Percentiles rank a stretch among this genome's conserved stretches.
phyloP scores from a whole-genome alignment of 2,113 vertebrate species.

The Nothoprocta perdicaria region DNA sequence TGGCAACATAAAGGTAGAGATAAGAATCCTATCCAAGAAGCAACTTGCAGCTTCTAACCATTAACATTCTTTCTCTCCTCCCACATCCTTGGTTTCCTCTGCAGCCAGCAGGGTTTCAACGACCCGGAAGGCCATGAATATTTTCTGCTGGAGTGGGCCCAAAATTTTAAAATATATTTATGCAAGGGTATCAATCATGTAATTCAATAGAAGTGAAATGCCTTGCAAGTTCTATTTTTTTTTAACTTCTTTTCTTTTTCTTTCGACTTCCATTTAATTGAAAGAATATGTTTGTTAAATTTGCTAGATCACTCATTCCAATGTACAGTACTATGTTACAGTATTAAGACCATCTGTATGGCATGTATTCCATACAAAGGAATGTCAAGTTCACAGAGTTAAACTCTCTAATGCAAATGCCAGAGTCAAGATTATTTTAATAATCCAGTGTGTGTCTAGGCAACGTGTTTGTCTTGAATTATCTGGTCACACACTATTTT shows the following conservation, averaged over 20 bases:
- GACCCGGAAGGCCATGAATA: neutral
- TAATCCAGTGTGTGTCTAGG: neutral
- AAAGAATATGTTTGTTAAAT: slow-evolving; percentile 54
- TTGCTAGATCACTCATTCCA: slow-evolving; percentile 49
- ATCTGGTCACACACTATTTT: neutral
- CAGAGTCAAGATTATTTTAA: neutral
- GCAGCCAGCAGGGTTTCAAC: slow-evolving; percentile 11
- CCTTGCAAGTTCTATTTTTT: neutral
- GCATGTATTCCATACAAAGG: neutral
- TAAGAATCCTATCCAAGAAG: neutral
- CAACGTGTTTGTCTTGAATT: neutral
- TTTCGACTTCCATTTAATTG: slow-evolving; percentile 40
- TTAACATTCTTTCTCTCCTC: slow-evolving; percentile 14
- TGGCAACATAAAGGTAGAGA: neutral
- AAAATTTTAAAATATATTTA: slow-evolving; percentile 47
- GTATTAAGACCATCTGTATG: slow-evolving; percentile 58
- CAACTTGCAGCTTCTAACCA: neutral
- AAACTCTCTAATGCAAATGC: neutral
- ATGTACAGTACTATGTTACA: neutral
- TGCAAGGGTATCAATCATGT: slow-evolving; percentile 47
- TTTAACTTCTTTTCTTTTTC: neutral
- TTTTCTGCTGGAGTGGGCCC: slow-evolving; percentile 25
- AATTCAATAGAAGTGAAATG: slow-evolving; percentile 53
- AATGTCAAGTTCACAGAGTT: slow-evolving; percentile 3
- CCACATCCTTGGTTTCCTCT: slow-evolving; percentile 19